phyloP scores from a whole-genome alignment of 2,888 invertebrate genomes.

The Pristionchus mayeri region DNA sequence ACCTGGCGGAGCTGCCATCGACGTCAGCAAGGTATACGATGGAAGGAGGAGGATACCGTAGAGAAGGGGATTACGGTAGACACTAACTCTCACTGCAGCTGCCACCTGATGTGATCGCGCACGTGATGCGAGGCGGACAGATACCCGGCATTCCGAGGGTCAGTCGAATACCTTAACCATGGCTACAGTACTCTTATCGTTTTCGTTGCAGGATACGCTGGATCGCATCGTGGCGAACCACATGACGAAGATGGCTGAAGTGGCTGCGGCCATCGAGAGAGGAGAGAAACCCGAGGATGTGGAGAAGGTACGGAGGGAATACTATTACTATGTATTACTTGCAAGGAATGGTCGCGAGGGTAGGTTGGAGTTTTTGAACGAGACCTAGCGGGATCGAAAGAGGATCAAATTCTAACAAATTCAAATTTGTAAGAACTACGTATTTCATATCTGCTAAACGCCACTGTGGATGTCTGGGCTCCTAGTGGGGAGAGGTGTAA shows the following conservation, averaged over 20 bases:
- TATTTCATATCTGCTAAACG: too few relatives aligned
- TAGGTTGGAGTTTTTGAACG: too few relatives aligned
- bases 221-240: slow-evolving; percentile 67
- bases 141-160: slow-evolving; percentile 72
- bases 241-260: slow-evolving; percentile 69
- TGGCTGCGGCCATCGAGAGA: slow-evolving; percentile 64
- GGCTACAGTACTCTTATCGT: too few relatives aligned
- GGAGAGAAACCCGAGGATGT: slow-evolving; percentile 48
- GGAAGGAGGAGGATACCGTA: background rate
- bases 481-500: too few relatives aligned
- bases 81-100: slow-evolving; percentile 57
- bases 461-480: background rate
- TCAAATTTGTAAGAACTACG: too few relatives aligned
- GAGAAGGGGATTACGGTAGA: background rate
- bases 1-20: slow-evolving; percentile 68
- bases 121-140: slow-evolving; percentile 73
- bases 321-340: too few relatives aligned
- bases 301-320: slow-evolving; percentile 36
- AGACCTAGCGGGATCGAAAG: too few relatives aligned
- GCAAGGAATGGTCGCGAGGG: too few relatives aligned
- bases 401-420: too few relatives aligned
- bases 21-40: slow-evolving; percentile 68
- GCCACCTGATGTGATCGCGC: slow-evolving; percentile 69
- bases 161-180: too few relatives aligned
- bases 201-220: slow-evolving; percentile 61